Conservation (phyloP, 2,888 invertebrate genomes). For the Cephus nigrinus region DNA sequence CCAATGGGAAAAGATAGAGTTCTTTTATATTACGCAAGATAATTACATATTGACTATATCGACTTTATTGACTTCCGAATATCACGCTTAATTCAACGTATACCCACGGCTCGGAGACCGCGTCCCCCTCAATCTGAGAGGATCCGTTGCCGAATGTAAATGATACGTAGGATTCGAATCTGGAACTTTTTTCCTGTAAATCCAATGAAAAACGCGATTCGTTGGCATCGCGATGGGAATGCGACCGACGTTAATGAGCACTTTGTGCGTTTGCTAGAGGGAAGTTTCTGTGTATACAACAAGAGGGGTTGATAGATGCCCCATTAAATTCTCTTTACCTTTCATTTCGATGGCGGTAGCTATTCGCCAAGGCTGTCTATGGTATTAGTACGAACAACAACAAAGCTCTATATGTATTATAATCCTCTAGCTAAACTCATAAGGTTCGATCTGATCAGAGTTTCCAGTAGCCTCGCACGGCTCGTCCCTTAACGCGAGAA, state of each 20-base stretch:
- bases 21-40: slow-evolving; percentile 34
- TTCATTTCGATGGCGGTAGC: neutral
- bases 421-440: neutral
- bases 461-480: neutral
- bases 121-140: neutral
- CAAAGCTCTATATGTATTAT: neutral
- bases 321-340: neutral
- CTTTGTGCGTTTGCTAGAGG: neutral
- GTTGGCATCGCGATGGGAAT: neutral
- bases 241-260: neutral
- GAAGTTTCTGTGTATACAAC: neutral
- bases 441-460: neutral
- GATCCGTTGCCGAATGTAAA: neutral
- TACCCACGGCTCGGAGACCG: neutral
- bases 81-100: neutral
- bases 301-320: neutral
- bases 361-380: neutral
- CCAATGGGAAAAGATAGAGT: slow-evolving; percentile 10
- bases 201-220: neutral
- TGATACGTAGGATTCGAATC: neutral
- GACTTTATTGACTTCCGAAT: slow-evolving; percentile 20
- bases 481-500: neutral
- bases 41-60: slow-evolving; percentile 39
- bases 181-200: neutral
- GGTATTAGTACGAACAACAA: neutral